Evolutionary conservation across 2,888 invertebrate genomes (phyloP).

Genomic region (Athrips mouffetella): DNA sequence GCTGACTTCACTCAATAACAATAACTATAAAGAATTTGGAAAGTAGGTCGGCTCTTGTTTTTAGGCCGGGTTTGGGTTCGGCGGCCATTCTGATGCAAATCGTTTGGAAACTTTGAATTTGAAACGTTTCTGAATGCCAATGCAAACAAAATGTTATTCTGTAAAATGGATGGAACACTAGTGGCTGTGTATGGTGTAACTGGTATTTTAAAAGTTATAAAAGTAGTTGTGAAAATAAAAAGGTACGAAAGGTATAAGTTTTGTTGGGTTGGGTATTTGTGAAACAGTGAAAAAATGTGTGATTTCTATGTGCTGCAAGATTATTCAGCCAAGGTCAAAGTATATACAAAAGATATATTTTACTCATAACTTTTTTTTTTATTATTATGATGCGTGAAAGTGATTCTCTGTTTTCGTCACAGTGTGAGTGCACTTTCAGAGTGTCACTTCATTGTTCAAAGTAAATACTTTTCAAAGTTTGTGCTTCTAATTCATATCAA

Average conservation of each 20-base stretch:
- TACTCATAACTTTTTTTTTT: too few species aligned
- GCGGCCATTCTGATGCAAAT: constrained; percentile 67
- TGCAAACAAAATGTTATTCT: constrained; percentile 38
- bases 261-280: too few species aligned
- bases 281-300: too few species aligned
- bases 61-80: constrained; percentile 33
- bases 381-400: background rate
- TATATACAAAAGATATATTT: too few species aligned
- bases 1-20: constrained; percentile 1
- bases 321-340: too few species aligned
- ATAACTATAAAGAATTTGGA: constrained; percentile 47
- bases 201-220: too few species aligned
- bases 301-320: too few species aligned
- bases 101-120: constrained; percentile 33
- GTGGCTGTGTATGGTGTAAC: constrained; percentile 26
- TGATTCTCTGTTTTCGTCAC: background rate
- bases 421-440: background rate
- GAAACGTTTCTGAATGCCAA: constrained; percentile 20
- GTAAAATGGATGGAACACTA: constrained; percentile 34
- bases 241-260: too few species aligned
- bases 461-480: too few species aligned
- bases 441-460: too few species aligned
- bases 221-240: too few species aligned
- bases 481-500: too few species aligned
- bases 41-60: constrained; percentile 54